Conservation (phyloP, 2,797 vertebrate genomes). For the Schizopygopsis malacanthus region DNA sequence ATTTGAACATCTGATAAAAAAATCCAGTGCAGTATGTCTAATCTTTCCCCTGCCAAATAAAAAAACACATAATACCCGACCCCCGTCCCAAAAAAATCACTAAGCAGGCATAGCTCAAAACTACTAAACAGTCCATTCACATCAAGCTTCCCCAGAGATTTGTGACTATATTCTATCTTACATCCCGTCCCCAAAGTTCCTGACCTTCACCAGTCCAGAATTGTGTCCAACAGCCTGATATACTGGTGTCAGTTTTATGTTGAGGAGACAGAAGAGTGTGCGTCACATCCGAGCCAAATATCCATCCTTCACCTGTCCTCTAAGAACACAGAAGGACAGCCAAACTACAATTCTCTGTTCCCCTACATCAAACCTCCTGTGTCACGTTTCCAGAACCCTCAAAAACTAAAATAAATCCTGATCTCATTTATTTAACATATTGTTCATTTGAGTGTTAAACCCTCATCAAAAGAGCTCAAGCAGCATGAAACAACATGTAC, state of each 20-base stretch:
- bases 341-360: background rate
- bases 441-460: constrained; percentile 7
- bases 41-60: background rate
- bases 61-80: background rate
- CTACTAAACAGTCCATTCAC: background rate
- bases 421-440: background rate
- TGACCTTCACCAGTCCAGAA: constrained; percentile 61
- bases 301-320: constrained; percentile 57
- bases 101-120: background rate
- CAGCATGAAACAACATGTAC: constrained; percentile 22
- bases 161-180: constrained; percentile 11
- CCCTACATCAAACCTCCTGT: constrained; percentile 28
- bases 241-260: constrained; percentile 44
- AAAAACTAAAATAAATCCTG: background rate
- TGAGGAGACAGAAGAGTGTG: constrained; percentile 52
- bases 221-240: constrained; percentile 57
- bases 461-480: constrained; percentile 23
- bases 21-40: background rate
- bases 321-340: constrained; percentile 58
- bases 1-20: background rate
- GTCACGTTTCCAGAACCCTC: constrained; percentile 21
- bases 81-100: background rate
- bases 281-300: constrained; percentile 62
- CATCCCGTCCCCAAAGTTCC: background rate
- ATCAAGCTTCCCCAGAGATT: constrained; percentile 16